Evolutionary conservation across 1,140 invertebrate species (phyloP).

Genomic region (Dendrolimus punctatus): DNA sequence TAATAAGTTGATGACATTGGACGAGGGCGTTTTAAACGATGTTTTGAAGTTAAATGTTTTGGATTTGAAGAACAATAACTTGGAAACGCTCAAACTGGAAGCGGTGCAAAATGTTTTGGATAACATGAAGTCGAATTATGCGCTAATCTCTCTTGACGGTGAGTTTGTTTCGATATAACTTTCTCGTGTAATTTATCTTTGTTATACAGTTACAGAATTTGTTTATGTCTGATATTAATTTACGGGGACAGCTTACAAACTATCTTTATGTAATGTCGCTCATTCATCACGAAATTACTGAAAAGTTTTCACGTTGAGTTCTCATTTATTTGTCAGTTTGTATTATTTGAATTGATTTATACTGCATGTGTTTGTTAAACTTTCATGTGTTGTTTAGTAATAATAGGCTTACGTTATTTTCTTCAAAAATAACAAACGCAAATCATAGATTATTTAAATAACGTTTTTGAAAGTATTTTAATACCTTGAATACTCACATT

Average conservation of each 20-base stretch:
- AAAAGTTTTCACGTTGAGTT: background rate
- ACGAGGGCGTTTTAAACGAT: slow-evolving; percentile 77
- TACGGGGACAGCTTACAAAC: slow-evolving; percentile 1
- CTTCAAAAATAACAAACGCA: no score
- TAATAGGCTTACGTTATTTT: no score
- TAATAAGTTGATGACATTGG: slow-evolving; percentile 79
- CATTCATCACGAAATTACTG: background rate
- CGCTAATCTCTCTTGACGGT: slow-evolving; percentile 59
- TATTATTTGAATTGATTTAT: background rate
- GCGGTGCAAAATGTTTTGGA: slow-evolving; percentile 81
- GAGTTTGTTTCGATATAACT: slow-evolving; percentile 26
- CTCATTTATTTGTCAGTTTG: no score
- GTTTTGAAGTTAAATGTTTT: slow-evolving; percentile 78
- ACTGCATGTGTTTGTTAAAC: background rate
- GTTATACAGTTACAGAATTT: slow-evolving; percentile 12
- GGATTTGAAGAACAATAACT: slow-evolving; percentile 81
- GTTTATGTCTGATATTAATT: slow-evolving; percentile 8
- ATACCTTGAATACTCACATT: no score
- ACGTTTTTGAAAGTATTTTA: no score
- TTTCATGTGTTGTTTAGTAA: no score
- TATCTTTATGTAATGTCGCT: slow-evolving; percentile 1
- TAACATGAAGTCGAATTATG: slow-evolving; percentile 77
- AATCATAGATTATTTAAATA: no score
- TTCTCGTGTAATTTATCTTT: slow-evolving; percentile 18
- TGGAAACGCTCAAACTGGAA: slow-evolving; percentile 82